A percentile compares a stretch with the other conserved stretches of the same genome.
Conservation (phyloP, 2,888 invertebrate genomes). For the Phengaris alcon region DNA sequence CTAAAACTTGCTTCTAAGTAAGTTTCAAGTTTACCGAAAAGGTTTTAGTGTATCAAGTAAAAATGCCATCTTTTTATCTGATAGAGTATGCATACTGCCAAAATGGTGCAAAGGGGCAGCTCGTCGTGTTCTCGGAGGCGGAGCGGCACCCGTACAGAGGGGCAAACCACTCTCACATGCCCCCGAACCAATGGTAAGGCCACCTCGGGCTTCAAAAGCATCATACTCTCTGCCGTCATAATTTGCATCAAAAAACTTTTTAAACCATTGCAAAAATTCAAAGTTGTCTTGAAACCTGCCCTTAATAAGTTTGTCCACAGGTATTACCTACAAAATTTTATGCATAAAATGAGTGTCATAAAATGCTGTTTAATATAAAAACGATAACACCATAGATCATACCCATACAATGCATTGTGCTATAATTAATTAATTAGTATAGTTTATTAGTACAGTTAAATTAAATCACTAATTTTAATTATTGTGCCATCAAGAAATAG, state of each 20-base stretch:
- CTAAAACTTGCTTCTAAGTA: background rate
- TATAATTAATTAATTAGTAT: no score
- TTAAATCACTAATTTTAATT: no score
- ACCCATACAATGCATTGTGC: no score
- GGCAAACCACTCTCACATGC: slow-evolving; percentile 76
- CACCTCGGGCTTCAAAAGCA: slow-evolving; percentile 91
- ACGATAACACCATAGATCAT: no score
- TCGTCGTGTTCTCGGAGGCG: slow-evolving; percentile 50
- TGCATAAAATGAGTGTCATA: background rate
- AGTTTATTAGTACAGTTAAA: no score
- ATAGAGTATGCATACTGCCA: slow-evolving; percentile 63
- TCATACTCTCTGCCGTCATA: slow-evolving; percentile 99
- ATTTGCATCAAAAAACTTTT: slow-evolving; percentile 99
- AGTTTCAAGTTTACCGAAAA: no score
- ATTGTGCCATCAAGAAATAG: no score
- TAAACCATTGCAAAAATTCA: slow-evolving; percentile 99
- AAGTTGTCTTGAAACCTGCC: slow-evolving; percentile 99
- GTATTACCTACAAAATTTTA: slow-evolving; percentile 90
- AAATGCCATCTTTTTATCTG: slow-evolving; percentile 1
- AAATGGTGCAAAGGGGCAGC: slow-evolving; percentile 53
- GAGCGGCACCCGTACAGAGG: slow-evolving; percentile 57
- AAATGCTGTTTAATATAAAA: background rate
- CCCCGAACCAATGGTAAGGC: slow-evolving; percentile 87
- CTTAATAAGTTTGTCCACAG: slow-evolving; percentile 99
- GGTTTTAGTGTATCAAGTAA: slow-evolving; percentile 14